These are phyloP conservation scores for Amblyraja radiata DNA, from an alignment of 2,797 vertebrate genomes.

Conservation along the genomic window DNA sequence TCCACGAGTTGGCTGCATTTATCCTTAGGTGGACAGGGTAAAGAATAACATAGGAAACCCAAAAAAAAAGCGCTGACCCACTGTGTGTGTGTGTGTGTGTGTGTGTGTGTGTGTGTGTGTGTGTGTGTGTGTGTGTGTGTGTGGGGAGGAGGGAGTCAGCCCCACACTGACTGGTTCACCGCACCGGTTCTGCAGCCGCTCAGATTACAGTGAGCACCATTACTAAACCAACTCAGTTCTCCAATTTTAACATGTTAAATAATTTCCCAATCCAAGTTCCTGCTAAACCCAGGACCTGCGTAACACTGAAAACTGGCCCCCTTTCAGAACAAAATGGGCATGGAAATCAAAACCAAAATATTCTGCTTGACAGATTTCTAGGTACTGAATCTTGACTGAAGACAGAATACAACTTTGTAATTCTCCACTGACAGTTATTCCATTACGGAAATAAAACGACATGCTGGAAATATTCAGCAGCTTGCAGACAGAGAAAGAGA, in stretches of 20 bases:
- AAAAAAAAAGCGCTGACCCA: neutral
- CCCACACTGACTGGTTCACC: neutral
- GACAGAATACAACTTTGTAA: neutral
- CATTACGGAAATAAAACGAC: neutral
- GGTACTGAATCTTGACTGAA: neutral
- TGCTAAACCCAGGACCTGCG: neutral
- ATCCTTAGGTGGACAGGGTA: neutral
- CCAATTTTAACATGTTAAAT: neutral
- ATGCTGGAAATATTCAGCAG: too few relatives aligned
- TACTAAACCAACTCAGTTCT: neutral
- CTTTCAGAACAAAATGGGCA: neutral
- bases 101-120: neutral
- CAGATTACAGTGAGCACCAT: neutral
- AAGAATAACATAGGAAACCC: neutral
- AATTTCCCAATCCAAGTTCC: neutral
- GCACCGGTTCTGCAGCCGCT: neutral
- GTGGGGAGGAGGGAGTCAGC: neutral
- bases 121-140: neutral
- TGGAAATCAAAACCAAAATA: neutral
- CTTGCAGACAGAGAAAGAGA: too few relatives aligned
- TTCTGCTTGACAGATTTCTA: neutral
- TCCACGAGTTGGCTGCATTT: neutral
- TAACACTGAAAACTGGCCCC: neutral
- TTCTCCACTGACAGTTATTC: neutral
- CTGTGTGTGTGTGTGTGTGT: neutral